Evolutionary conservation across 2,797 vertebrate genomes (phyloP).

Genomic region (Fratercula arctica): DNA sequence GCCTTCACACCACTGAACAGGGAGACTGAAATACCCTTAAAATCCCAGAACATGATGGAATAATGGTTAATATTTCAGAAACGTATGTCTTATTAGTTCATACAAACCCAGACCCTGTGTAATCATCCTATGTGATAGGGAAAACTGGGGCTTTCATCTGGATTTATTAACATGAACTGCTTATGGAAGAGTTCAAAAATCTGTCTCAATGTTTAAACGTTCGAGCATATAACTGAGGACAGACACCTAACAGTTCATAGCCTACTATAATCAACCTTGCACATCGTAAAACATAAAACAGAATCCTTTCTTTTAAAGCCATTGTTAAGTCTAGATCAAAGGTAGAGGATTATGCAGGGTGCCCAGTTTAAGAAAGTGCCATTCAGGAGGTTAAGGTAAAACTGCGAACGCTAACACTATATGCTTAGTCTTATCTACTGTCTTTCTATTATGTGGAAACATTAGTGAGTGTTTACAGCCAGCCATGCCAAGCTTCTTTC

Average conservation of each 20-base stretch:
- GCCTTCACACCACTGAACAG: accelerated
- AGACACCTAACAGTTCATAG: conserved; percentile 16
- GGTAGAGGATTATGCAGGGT: background rate
- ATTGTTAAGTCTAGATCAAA: conserved; percentile 44
- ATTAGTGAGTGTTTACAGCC: background rate
- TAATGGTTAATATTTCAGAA: conserved; percentile 6
- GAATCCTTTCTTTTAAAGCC: conserved; percentile 3
- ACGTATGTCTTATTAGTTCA: background rate
- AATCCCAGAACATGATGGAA: background rate
- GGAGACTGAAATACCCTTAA: background rate
- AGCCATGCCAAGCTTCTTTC: background rate
- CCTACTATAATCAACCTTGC: conserved; percentile 1
- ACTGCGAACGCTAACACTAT: background rate
- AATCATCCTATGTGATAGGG: background rate
- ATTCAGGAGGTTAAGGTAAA: conserved; percentile 17
- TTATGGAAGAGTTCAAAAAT: background rate
- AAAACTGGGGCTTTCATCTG: background rate
- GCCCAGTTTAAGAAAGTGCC: background rate
- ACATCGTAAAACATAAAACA: background rate
- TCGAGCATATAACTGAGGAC: background rate
- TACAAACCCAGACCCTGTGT: background rate
- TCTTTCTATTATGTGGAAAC: background rate
- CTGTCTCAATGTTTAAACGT: background rate
- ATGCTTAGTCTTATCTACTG: background rate
- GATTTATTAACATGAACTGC: background rate